Base-by-base conservation (phyloP, 2,113 vertebrate genomes). In the Cyrtonyx montezumae region DNA sequence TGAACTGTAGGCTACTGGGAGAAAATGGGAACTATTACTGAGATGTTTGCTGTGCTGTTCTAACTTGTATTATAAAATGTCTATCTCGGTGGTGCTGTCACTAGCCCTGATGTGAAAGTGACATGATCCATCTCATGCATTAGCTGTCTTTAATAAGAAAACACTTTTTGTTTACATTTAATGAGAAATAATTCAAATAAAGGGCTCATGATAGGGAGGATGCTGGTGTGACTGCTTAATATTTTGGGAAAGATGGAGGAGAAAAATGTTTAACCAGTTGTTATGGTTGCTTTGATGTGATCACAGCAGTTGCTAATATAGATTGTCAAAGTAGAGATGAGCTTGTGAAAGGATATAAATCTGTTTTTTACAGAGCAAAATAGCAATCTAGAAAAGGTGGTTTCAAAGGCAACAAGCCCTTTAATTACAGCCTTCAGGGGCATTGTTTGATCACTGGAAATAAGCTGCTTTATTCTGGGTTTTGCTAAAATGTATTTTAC, bases 381-480 rank as follows among this genome's bases (percentile, higher is more conserved):
- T 94, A 94, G 34, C 83, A 95, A 90, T 95, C 86, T 88, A 95
- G 87, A 95, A 94, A 95, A 97, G 93, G 79, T 97, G 91, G 82
- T 97, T 98, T 97, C 96, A 97, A 97, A 98, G 90, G 80, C 95
- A 96, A 89, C 84, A 80, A 84, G 82, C 30, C 95, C 73, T 97
- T 98, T 97, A 97, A 97, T 97, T 97, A 90, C 74, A 96, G 74
- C 91, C 91, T 97, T 96, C 88, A 91, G 96, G 95, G 96, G 37
- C 13, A 28, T 93, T 95, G 88, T 96, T 97, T 98, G 96, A 97
- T 97, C 96, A 94, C 81, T 83, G 87, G 95, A 97, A 97, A 97
- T 91, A 97, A 95, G 77, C 73, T 95, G 51, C 75, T 95, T 97
- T 97, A 66, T 97, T 97, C 94, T 89, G 48, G 66, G 55, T 96